Evolutionary conservation across 2,113 vertebrate species (phyloP), one percentile per base, ranked within the genome.

Genomic region (Nibea albiflora): DNA sequence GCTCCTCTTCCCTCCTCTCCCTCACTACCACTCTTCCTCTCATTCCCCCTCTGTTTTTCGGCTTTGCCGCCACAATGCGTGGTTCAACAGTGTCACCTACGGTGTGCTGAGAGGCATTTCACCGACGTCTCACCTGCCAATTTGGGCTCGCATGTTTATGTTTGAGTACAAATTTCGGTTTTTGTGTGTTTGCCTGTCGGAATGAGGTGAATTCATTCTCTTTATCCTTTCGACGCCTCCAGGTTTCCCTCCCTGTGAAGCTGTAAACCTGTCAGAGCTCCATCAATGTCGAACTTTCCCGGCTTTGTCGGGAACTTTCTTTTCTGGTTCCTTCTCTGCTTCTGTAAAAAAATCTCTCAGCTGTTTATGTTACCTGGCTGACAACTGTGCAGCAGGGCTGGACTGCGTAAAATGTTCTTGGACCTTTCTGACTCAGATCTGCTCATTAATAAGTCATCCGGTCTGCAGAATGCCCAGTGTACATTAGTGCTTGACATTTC

Each of bases 241-340:
- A 80, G 84, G 78, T 64, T 73, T 52, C 68, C 35, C 64, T 11
- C 57, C 57, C 58, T 64, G 73, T 62, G 65, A 54, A 17, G n/a
- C 56, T 6, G 15, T 3, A 2, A 19, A 63, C 31, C 60, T 49
- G 71, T 80, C 82, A 85, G 16, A 53, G 66, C 67, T 69, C 75
- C 26, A 6, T 87, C 79, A 76, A 1, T 50, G 74, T 78, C 94
- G 24, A 93, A 94, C 93, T 96, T 96, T 57, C 95, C 95, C 93
- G 95, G 92, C 93, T 96, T 96, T 97, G 96, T 96, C 93, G 89
- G 85, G 5, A 71, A 80, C 92, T 94, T 93, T 95, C 88, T 94
- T 91, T 96, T 94, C 88, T 93, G 89, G 14, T 71, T 17, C 35
- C 7, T 35, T 47, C 53, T 24, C 14, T 17, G 39, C 60, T 24